These are phyloP conservation scores for Hoplias malabaricus DNA, from an alignment of 2,113 vertebrate species.

Conservation along the genomic window DNA sequence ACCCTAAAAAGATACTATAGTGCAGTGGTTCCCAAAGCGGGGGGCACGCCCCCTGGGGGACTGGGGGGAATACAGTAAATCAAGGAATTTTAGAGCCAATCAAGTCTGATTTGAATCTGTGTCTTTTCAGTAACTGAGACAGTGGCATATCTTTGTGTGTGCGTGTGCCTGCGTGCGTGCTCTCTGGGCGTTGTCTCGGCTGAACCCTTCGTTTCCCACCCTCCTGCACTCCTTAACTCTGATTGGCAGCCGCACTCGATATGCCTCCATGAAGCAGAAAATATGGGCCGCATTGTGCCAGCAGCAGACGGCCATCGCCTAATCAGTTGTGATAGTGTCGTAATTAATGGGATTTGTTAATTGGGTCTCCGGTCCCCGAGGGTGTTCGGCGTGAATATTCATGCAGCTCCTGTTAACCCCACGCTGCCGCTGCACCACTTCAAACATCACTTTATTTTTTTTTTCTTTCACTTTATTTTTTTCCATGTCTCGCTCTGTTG, in stretches of 20 bases:
- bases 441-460: constrained; percentile 37
- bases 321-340: constrained; percentile 71
- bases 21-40: too few relatives aligned
- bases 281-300: constrained; percentile 59
- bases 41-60: too few relatives aligned
- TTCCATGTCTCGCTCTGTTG: constrained; percentile 21
- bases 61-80: too few relatives aligned
- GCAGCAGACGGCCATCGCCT: constrained; percentile 63
- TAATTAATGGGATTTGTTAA: constrained; percentile 77
- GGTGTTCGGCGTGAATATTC: constrained; percentile 63
- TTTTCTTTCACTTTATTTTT: background rate
- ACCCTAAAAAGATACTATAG: too few relatives aligned
- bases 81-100: too few relatives aligned
- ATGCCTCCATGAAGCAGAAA: constrained; percentile 60
- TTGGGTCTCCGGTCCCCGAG: constrained; percentile 65
- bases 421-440: constrained; percentile 43
- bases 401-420: constrained; percentile 60
- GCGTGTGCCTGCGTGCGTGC: background rate
- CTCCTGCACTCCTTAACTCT: constrained; percentile 46
- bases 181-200: too few relatives aligned
- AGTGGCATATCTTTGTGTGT: background rate
- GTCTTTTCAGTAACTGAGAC: background rate
- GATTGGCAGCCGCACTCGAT: constrained; percentile 47
- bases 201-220: background rate
- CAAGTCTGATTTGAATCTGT: background rate